phyloP scores from a whole-genome alignment of 53 echinoderm and acorn worm genomes.

The Actinopyga echinites region DNA sequence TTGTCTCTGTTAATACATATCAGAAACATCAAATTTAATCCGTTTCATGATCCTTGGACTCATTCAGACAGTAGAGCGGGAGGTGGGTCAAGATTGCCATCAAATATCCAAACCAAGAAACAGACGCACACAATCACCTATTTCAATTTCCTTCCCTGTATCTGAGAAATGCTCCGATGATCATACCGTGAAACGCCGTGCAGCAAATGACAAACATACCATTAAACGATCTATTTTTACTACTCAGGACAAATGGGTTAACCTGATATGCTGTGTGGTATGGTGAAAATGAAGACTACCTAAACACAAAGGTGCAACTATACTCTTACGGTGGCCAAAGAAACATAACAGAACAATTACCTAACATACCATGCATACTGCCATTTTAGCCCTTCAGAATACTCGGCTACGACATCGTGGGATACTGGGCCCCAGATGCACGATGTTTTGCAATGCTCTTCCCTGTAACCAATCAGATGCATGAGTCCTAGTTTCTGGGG shows the following conservation, averaged over 20 bases:
- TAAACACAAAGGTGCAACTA: not conserved
- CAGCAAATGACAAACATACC: conserved; percentile 32
- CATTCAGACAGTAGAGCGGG: too few relatives aligned
- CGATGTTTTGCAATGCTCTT: not conserved
- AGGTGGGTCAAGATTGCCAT: too few relatives aligned
- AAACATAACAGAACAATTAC: conserved; percentile 35
- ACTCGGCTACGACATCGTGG: not conserved
- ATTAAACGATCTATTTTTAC: conserved; percentile 27
- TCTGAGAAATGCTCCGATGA: too few relatives aligned
- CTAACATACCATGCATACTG: conserved; percentile 31
- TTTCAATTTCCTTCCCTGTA: too few relatives aligned
- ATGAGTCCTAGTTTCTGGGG: not conserved
- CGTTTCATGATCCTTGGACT: too few relatives aligned
- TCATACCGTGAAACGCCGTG: too few relatives aligned
- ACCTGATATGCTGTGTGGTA: conserved; percentile 15
- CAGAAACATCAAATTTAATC: too few relatives aligned
- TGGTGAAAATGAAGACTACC: conserved; percentile 1
- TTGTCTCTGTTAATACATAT: too few relatives aligned
- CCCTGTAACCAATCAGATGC: not conserved
- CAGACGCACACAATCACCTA: too few relatives aligned
- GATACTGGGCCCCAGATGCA: not conserved
- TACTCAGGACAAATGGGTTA: not conserved
- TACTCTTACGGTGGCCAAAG: conserved; percentile 14
- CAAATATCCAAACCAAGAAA: too few relatives aligned
- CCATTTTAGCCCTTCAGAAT: not conserved